Evolutionary conservation across 2,797 vertebrate species (phyloP).

Genomic region (Gymnocypris eckloni): DNA sequence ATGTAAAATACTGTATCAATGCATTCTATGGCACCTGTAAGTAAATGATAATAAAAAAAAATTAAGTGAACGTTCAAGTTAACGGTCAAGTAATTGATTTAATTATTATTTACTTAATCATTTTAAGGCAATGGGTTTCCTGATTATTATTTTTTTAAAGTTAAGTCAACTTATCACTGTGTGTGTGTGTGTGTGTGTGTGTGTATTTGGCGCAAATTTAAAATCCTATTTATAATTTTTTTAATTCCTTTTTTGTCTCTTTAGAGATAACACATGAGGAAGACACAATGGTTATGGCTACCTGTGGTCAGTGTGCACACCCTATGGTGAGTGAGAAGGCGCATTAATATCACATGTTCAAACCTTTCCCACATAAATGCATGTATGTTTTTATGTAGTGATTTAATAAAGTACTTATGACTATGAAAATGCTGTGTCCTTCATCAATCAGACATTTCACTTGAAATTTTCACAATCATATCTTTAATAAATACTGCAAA

Average conservation of each 20-base stretch:
- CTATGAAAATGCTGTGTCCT: background rate
- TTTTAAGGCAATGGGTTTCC: too few species aligned
- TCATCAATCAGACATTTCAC: background rate
- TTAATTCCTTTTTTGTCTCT: background rate
- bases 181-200: too few species aligned
- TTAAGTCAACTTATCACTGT: too few species aligned
- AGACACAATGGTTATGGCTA: background rate
- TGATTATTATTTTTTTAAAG: too few species aligned
- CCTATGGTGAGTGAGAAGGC: slow-evolving; percentile 26
- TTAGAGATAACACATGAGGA: background rate
- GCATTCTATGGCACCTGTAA: too few species aligned
- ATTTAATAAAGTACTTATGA: slow-evolving; percentile 59
- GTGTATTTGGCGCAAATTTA: background rate
- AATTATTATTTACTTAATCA: too few species aligned
- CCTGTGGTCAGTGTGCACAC: background rate
- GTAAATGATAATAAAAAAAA: too few species aligned
- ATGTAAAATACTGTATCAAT: too few species aligned
- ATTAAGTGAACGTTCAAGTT: too few species aligned
- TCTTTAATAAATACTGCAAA: background rate
- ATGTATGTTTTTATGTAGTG: slow-evolving; percentile 71
- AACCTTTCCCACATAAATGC: slow-evolving; percentile 56
- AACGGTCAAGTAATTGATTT: too few species aligned
- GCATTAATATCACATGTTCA: slow-evolving; percentile 65
- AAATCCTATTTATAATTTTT: background rate
- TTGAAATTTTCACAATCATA: background rate